phyloP scores from a whole-genome alignment of 2,113 vertebrate species.

The Strix uralensis region DNA sequence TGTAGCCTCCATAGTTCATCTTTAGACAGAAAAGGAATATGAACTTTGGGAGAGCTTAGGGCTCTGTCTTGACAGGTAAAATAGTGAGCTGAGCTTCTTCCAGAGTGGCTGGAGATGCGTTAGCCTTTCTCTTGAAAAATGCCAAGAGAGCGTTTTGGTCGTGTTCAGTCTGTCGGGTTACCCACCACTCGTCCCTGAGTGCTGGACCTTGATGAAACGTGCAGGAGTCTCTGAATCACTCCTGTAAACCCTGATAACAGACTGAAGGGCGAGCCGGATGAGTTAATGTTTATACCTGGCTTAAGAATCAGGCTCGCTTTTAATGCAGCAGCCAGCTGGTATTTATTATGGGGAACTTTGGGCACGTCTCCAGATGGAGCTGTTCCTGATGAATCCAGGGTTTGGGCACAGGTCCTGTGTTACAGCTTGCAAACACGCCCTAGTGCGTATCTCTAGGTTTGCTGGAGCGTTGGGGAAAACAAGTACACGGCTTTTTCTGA shows the following conservation, averaged over 20 bases:
- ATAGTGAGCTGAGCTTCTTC: not conserved
- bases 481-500: not conserved
- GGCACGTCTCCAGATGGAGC: not conserved
- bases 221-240: not conserved
- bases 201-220: not conserved
- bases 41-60: not conserved
- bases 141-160: not conserved
- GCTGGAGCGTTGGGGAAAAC: not conserved
- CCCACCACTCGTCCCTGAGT: not conserved
- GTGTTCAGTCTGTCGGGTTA: not conserved
- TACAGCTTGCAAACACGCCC: not conserved
- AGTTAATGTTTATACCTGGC: conserved; percentile 24
- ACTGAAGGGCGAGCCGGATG: not conserved
- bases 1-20: not conserved
- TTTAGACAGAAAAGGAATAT: not conserved
- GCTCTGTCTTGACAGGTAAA: not conserved
- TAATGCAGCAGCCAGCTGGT: not conserved
- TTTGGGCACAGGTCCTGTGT: not conserved
- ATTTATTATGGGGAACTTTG: not conserved
- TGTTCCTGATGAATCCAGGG: not conserved
- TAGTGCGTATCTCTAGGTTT: not conserved
- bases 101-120: not conserved
- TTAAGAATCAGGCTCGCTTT: not conserved
- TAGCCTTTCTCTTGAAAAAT: not conserved
- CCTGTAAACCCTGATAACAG: not conserved